Conservation (phyloP, 2,888 invertebrate genomes). For the Hartigia nigra region DNA sequence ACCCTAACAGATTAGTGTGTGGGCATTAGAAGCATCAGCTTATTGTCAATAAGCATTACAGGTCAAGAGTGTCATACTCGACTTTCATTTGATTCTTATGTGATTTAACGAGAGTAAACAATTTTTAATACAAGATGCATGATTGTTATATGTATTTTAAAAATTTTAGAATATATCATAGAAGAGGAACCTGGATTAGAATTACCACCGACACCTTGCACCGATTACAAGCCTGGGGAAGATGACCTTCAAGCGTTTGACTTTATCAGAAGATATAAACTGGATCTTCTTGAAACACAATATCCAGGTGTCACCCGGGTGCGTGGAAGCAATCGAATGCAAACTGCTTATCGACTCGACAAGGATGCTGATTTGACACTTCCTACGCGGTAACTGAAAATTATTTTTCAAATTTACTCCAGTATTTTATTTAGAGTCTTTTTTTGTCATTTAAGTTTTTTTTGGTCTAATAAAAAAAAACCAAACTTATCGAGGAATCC, state of each 20-base stretch:
- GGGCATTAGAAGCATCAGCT: not conserved
- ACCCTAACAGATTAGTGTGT: not conserved
- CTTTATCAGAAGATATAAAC: slow-evolving; percentile 80
- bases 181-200: slow-evolving; percentile 33
- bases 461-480: not conserved
- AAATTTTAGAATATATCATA: slow-evolving; percentile 28
- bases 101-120: not conserved
- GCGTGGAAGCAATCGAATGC: slow-evolving; percentile 80
- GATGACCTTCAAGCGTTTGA: slow-evolving; percentile 86
- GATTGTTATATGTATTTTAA: not conserved
- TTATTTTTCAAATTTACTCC: not conserved
- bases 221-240: slow-evolving; percentile 74
- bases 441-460: not conserved
- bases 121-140: not conserved
- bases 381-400: slow-evolving; percentile 73
- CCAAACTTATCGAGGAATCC: not conserved
- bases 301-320: slow-evolving; percentile 78
- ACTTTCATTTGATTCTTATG: not conserved
- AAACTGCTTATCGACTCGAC: slow-evolving; percentile 84
- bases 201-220: slow-evolving; percentile 65
- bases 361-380: slow-evolving; percentile 79
- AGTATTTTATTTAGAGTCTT: too few relatives aligned
- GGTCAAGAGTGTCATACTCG: not conserved
- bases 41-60: not conserved
- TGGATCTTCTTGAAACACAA: slow-evolving; percentile 73